Percentiles rank a stretch among this genome's conserved stretches.
These are phyloP conservation scores for Xylota segnis DNA, from an alignment of 2,888 invertebrate genomes.

Conservation along the genomic window DNA sequence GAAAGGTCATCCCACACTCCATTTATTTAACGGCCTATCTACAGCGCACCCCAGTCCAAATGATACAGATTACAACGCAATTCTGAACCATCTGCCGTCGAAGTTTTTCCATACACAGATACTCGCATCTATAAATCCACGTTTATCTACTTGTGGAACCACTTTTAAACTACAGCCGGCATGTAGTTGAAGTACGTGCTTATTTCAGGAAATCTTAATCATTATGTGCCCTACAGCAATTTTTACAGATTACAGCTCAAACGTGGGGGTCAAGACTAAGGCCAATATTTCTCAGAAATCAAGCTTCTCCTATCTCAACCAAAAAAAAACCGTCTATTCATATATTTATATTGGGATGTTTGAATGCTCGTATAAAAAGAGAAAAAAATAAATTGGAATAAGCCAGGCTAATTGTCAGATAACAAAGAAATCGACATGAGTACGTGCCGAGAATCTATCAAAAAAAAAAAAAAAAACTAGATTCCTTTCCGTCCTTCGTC, in stretches of 20 bases:
- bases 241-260: conserved; percentile 11
- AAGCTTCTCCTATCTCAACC: conserved; percentile 6
- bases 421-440: conserved; percentile 37
- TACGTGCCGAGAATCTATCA: conserved; percentile 52
- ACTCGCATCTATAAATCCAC: not conserved
- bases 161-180: not conserved
- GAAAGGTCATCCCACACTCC: not conserved
- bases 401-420: conserved; percentile 35
- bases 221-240: conserved; percentile 3
- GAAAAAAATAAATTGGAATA: conserved; percentile 20
- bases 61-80: not conserved
- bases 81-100: not conserved
- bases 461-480: not conserved
- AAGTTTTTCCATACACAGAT: not conserved
- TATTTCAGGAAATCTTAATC: not conserved
- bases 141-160: not conserved
- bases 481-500: not conserved
- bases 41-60: not conserved
- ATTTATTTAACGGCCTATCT: not conserved
- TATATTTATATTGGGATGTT: conserved; percentile 8
- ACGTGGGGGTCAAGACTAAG: conserved; percentile 14
- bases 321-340: not conserved
- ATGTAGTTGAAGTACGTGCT: conserved; percentile 15
- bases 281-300: not conserved
- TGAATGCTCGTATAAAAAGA: conserved; percentile 13